Evolutionary conservation across 2,888 invertebrate species (phyloP).

Genomic region (Ornithoptera priamus): DNA sequence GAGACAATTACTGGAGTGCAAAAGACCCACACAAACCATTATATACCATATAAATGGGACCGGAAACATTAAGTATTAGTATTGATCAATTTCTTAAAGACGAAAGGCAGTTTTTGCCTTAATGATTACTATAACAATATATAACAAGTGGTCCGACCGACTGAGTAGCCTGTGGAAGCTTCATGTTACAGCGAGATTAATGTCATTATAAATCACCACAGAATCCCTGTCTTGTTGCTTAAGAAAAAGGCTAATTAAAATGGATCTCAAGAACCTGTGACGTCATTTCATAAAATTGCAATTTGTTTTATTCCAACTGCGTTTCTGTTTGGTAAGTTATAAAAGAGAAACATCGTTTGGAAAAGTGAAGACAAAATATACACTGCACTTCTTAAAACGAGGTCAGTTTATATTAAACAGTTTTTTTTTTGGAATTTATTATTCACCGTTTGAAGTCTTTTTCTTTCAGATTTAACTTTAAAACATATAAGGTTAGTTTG

Average conservation of each 20-base stretch:
- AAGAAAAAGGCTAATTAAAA: conserved; percentile 9
- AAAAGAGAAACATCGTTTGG: no score
- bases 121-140: not conserved
- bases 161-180: not conserved
- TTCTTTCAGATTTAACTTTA: no score
- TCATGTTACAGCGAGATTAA: conserved; percentile 17
- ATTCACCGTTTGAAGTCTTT: no score
- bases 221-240: conserved; percentile 6
- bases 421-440: no score
- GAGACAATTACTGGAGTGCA: no score
- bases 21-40: no score
- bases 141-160: not conserved
- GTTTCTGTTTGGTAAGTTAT: no score
- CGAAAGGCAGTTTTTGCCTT: not conserved
- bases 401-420: no score
- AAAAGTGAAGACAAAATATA: no score
- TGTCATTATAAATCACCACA: conserved; percentile 15
- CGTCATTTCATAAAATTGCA: not conserved
- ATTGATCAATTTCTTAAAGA: not conserved
- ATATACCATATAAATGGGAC: no score
- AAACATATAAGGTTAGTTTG: not conserved
- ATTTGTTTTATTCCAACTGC: no score
- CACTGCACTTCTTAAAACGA: no score
- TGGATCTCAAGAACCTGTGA: not conserved
- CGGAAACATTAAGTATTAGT: not conserved